Evolutionary conservation across 2,113 vertebrate species (phyloP).

Genomic region (Colinus virginianus): DNA sequence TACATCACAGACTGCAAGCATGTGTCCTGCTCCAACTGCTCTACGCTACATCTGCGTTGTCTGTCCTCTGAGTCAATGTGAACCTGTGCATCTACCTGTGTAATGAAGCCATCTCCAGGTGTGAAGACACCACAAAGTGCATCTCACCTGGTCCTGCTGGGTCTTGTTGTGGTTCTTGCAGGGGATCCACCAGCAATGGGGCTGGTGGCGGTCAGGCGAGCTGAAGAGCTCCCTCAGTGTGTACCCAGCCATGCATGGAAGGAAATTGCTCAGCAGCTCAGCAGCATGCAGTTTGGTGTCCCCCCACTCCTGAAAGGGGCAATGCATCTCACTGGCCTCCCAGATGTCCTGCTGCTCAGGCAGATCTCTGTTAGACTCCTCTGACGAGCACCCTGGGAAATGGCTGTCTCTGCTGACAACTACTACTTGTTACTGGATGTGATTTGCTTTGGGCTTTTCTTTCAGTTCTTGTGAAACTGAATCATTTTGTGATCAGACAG

Average conservation of each 20-base stretch:
- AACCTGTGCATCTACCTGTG: too few relatives aligned
- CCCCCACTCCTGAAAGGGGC: background rate
- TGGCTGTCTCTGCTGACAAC: background rate
- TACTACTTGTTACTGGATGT: background rate
- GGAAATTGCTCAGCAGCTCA: background rate
- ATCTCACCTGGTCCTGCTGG: fast-evolving
- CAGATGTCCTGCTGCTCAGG: background rate
- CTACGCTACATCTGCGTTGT: background rate
- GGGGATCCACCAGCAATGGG: background rate
- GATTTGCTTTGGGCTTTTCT: slow-evolving; percentile 5
- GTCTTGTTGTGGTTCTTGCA: background rate
- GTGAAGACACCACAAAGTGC: background rate
- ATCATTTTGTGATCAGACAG: background rate
- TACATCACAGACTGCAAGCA: background rate
- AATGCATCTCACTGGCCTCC: background rate
- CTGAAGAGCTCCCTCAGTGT: background rate
- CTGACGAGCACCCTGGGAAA: background rate
- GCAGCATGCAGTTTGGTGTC: background rate
- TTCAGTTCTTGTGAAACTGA: background rate
- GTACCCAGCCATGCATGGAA: fast-evolving
- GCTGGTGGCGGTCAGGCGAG: fast-evolving
- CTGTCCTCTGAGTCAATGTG: background rate
- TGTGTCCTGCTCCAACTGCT: background rate
- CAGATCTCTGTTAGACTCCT: background rate
- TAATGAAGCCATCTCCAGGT: background rate